A percentile compares a stretch with the other conserved stretches of the same genome.
Conservation (phyloP, 2,888 invertebrate genomes). For the Papilio gigon region DNA sequence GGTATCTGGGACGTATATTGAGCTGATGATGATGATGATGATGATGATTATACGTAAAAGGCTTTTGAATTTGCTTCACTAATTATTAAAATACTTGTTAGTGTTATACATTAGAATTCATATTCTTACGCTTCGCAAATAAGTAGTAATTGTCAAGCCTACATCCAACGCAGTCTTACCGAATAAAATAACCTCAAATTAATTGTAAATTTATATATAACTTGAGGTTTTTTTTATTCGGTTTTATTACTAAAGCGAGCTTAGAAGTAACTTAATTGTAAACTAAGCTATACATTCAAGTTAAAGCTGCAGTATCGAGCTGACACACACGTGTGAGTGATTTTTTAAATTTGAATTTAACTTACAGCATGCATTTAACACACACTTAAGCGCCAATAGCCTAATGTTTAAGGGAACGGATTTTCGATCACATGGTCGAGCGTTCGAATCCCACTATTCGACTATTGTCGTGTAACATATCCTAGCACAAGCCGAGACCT, state of each 20-base stretch:
- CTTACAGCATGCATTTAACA: constrained; percentile 48
- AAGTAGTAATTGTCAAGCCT: constrained; percentile 43
- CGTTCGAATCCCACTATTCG: too few species aligned
- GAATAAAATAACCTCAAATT: constrained; percentile 51
- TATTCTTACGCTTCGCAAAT: constrained; percentile 31
- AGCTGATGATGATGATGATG: too few species aligned
- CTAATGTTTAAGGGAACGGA: too few species aligned
- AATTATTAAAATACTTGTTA: too few species aligned
- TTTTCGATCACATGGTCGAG: too few species aligned
- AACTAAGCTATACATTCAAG: constrained; percentile 33
- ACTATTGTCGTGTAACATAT: too few species aligned
- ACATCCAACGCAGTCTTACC: constrained; percentile 67
- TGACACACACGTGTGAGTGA: constrained; percentile 46
- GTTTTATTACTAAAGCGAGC: constrained; percentile 62
- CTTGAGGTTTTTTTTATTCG: constrained; percentile 37
- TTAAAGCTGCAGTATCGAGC: constrained; percentile 35
- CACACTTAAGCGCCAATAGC: too few species aligned
- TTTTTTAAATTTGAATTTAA: constrained; percentile 44
- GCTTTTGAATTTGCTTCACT: constrained; percentile 28
- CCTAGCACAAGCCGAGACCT: too few species aligned
- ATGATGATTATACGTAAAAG: too few species aligned
- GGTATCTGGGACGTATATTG: too few species aligned
- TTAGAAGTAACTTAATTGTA: constrained; percentile 44
- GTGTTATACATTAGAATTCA: neutral
- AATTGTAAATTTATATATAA: neutral